A percentile compares a stretch with the other conserved stretches of the same genome.
These are phyloP conservation scores for Dynastes hyllus DNA, from an alignment of 2,888 invertebrate genomes.

Conservation along the genomic window DNA sequence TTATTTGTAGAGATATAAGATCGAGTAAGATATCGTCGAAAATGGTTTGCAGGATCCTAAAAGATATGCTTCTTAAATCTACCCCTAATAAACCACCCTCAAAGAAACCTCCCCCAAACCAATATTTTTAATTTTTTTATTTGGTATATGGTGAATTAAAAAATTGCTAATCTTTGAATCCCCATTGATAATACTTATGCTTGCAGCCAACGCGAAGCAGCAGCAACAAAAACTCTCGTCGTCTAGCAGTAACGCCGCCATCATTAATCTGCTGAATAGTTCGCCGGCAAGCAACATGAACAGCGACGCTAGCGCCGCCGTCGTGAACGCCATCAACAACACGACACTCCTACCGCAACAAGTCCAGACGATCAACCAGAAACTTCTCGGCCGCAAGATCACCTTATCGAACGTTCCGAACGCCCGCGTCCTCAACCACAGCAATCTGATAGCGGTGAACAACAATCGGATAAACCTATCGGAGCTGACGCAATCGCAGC, in stretches of 20 bases:
- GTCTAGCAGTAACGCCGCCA: conserved; percentile 79
- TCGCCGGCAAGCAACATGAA: conserved; percentile 78
- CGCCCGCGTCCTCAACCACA: conserved; percentile 69
- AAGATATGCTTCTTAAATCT: too few species aligned
- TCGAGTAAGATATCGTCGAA: too few species aligned
- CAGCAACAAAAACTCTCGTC: conserved; percentile 67
- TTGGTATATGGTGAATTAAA: too few species aligned
- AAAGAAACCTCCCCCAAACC: too few species aligned
- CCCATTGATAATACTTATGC: background rate
- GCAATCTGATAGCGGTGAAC: conserved; percentile 70
- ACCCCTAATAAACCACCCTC: too few species aligned
- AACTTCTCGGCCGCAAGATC: conserved; percentile 74
- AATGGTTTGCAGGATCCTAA: too few species aligned
- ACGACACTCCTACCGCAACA: conserved; percentile 67
- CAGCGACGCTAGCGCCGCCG: conserved; percentile 77
- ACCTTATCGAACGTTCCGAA: conserved; percentile 72
- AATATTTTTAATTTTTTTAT: too few species aligned
- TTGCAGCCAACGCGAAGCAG: conserved; percentile 61
- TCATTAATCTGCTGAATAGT: conserved; percentile 85
- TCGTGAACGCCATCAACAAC: conserved; percentile 70
- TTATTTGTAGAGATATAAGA: too few species aligned
- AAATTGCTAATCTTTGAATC: background rate
- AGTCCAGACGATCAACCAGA: conserved; percentile 66
- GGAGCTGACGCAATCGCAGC: conserved; percentile 64
- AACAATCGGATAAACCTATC: conserved; percentile 62